Evolutionary conservation across 2,888 invertebrate species (phyloP).

Genomic region (Athalia circularis): DNA sequence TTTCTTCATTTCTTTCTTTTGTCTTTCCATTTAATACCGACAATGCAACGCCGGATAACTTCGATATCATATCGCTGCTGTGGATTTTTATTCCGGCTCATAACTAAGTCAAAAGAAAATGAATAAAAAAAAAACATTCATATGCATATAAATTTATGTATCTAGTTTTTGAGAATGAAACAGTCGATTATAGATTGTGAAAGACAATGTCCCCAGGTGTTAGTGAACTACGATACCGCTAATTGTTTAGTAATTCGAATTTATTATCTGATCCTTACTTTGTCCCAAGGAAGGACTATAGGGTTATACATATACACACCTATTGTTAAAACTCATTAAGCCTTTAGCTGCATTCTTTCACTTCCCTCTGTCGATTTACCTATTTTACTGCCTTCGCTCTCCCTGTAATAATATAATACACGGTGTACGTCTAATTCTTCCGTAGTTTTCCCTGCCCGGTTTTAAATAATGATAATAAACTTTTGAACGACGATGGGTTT

Average conservation of each 20-base stretch:
- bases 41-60: not conserved
- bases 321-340: constrained; percentile 39
- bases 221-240: constrained; percentile 17
- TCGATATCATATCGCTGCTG: not conserved
- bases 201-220: constrained; percentile 21
- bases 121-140: not conserved
- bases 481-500: not conserved
- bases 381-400: constrained; percentile 28
- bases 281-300: constrained; percentile 6
- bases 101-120: not conserved
- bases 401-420: not conserved
- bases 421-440: too few species aligned
- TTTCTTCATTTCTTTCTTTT: too few species aligned
- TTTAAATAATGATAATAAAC: constrained; percentile 33
- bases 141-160: not conserved
- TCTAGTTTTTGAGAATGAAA: not conserved
- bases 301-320: constrained; percentile 12
- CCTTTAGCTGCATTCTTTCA: constrained; percentile 13
- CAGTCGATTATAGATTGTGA: not conserved
- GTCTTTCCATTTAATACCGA: not conserved
- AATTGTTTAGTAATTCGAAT: constrained; percentile 35
- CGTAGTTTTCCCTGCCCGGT: not conserved
- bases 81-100: not conserved
- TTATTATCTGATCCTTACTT: constrained; percentile 34
- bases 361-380: constrained; percentile 36